These are phyloP conservation scores for Nomia melanderi DNA, from an alignment of 1,140 invertebrate genomes.

Conservation along the genomic window DNA sequence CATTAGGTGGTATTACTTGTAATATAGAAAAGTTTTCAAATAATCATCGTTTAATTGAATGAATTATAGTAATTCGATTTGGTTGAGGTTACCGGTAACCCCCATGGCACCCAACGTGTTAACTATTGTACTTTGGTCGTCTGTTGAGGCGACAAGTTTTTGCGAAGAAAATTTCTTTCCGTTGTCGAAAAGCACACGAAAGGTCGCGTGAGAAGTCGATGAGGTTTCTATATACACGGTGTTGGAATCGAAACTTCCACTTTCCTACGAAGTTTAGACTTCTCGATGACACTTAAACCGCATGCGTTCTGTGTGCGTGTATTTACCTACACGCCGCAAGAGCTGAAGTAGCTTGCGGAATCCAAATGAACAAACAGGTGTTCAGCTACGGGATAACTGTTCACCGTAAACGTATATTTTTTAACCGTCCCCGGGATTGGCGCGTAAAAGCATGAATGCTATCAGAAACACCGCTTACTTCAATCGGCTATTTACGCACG, in stretches of 20 bases:
- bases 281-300: slow-evolving; percentile 47
- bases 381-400: slow-evolving; percentile 39
- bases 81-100: no score
- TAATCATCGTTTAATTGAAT: no score
- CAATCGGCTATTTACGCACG: not conserved
- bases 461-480: not conserved
- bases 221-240: not conserved
- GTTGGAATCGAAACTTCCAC: slow-evolving; percentile 9
- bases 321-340: slow-evolving; percentile 54
- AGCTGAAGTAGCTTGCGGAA: slow-evolving; percentile 58
- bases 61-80: no score
- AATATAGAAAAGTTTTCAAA: no score
- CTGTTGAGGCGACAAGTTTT: no score
- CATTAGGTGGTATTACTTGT: no score
- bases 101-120: no score
- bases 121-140: no score
- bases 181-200: no score
- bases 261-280: slow-evolving; percentile 21
- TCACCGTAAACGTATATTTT: slow-evolving; percentile 54
- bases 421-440: slow-evolving; percentile 7
- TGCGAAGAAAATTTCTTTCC: not conserved
- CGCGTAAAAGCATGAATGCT: not conserved
- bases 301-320: slow-evolving; percentile 43
- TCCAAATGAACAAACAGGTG: slow-evolving; percentile 56
- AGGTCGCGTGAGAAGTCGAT: not conserved